Evolutionary conservation across 2,797 vertebrate species (phyloP).

Genomic region (Etheostoma nigrum): DNA sequence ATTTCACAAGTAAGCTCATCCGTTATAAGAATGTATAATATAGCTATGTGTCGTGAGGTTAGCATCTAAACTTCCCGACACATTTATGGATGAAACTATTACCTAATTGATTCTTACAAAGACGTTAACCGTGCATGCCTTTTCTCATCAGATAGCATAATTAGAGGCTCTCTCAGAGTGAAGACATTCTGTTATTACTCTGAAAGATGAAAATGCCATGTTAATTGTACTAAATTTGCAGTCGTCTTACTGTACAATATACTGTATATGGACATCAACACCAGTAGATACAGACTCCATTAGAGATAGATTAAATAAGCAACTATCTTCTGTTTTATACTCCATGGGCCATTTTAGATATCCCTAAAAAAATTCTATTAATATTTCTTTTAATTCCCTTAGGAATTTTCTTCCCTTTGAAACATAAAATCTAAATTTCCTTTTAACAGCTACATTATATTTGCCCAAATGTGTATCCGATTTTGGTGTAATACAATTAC

Average conservation of each 20-base stretch:
- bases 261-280: slow-evolving; percentile 4
- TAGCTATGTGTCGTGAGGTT: not conserved
- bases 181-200: slow-evolving; percentile 6
- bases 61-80: not conserved
- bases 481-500: slow-evolving; percentile 2
- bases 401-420: not conserved
- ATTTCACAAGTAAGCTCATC: not conserved
- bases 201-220: slow-evolving; percentile 31
- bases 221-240: slow-evolving; percentile 41
- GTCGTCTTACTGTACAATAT: not conserved
- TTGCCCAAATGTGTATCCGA: not conserved
- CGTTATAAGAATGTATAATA: not conserved
- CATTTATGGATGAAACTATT: not conserved
- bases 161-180: slow-evolving; percentile 14
- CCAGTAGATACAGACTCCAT: slow-evolving; percentile 8
- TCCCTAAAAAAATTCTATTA: not conserved
- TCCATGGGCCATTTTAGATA: slow-evolving; percentile 11
- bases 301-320: slow-evolving; percentile 3
- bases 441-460: not conserved
- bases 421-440: not conserved
- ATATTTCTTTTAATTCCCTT: not conserved
- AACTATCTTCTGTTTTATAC: slow-evolving; percentile 15
- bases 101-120: not conserved
- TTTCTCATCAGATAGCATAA: slow-evolving; percentile 32
- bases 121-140: not conserved